Percentiles rank a stretch among this genome's conserved stretches.
These are phyloP conservation scores for Syrphus vitripennis DNA, from an alignment of 2,888 invertebrate species.

Conservation along the genomic window DNA sequence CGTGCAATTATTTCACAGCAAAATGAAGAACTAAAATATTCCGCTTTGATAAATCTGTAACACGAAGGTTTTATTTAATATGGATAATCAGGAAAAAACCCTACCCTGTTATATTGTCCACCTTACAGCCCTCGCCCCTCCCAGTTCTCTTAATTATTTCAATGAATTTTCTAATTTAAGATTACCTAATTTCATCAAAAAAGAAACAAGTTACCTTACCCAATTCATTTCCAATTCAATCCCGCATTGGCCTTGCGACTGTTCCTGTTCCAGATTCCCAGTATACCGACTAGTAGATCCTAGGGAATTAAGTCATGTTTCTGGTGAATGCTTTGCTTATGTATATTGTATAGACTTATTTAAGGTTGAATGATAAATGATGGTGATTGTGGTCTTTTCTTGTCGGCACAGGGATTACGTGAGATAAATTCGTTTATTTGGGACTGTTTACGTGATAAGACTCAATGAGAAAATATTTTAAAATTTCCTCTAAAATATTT, in stretches of 20 bases:
- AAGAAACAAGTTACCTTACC: background rate
- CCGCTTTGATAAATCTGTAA: conserved; percentile 34
- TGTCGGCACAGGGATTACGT: conserved; percentile 29
- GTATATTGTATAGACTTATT: conserved; percentile 9
- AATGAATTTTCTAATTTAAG: conserved; percentile 28
- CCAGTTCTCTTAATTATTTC: background rate
- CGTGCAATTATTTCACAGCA: conserved; percentile 36
- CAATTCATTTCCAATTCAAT: conserved; percentile 10
- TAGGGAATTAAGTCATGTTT: conserved; percentile 20
- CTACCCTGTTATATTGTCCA: background rate
- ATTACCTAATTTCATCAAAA: background rate
- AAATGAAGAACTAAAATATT: conserved; percentile 24
- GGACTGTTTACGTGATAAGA: background rate
- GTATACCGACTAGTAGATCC: background rate
- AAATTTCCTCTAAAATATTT: background rate
- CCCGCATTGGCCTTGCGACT: background rate
- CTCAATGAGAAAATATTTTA: background rate
- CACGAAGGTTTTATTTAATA: conserved; percentile 2
- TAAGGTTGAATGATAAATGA: conserved; percentile 35
- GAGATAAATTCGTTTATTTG: conserved; percentile 32
- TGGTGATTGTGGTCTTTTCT: conserved; percentile 22
- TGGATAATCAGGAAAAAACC: conserved; percentile 11
- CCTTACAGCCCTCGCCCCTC: background rate
- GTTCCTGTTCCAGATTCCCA: background rate
- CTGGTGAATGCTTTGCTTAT: background rate